Evolutionary conservation across 2,797 vertebrate genomes (phyloP), one percentile per base, ranked within the genome.

Genomic region (Eupleurogrammus muticus): DNA sequence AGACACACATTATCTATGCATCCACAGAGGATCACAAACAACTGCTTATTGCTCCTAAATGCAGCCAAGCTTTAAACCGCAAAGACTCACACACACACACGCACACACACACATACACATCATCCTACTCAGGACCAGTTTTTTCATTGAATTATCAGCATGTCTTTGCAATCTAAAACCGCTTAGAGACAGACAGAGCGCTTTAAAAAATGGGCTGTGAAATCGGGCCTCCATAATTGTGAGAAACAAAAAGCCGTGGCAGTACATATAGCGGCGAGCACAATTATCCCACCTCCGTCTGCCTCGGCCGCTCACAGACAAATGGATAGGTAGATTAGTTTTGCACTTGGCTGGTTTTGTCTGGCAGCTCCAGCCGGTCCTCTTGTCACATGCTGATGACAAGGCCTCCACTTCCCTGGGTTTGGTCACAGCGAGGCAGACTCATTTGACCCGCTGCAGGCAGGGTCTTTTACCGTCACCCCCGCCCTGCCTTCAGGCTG

Each of bases 281-380:
- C 83, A 88, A 89, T 90, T 85, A 89, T 76, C 81, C 78, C 84
- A 75, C 85, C 83, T 75, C 78, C 12, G 64, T 73, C 72, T 81
- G 80, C 79, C 82, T 82, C 70, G 69, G 82, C 77, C 56, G 81
- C 82, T 63, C 89, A 83, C 76, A 78, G 79, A 89, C 86, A 90
- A 92, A 92, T 87, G 75, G 87, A 87, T 79, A 77, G 83, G 88
- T 86, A 88, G 89, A 93, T 93, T 89, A 87, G 87, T 86, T 92
- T 91, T 89, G 84, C 90, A 86, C 87, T 87, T 87, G 75, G 83
- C 84, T 90, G 88, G 83, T 83, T 92, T 79, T 62, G 87, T 88
- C 83, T 89, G 88, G 86, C 81, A 87, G 87, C 73, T 38, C 35
- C 20, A 72, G 81, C 54, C 60, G 32, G 64, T 61, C 34, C 56